Percentiles rank a stretch among this genome's conserved stretches.
These are phyloP conservation scores for Oegoconia quadripuncta DNA, from an alignment of 2,888 invertebrate species.

Conservation along the genomic window DNA sequence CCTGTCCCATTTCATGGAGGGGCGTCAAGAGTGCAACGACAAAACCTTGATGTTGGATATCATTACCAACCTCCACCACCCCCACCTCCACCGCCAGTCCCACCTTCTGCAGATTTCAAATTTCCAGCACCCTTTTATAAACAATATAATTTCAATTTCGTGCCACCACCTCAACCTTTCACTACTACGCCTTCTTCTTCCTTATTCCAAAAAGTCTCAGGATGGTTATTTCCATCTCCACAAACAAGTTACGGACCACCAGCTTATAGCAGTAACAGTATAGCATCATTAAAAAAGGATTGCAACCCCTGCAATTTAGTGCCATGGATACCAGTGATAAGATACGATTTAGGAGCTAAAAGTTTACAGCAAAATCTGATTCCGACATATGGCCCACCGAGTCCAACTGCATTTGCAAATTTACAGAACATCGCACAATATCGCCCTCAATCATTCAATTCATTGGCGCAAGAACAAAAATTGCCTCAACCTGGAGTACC, in stretches of 20 bases:
- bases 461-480: constrained; percentile 32
- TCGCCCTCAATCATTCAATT: constrained; percentile 43
- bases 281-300: constrained; percentile 68
- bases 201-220: constrained; percentile 79
- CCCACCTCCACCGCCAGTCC: constrained; percentile 35
- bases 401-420: constrained; percentile 52
- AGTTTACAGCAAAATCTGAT: constrained; percentile 44
- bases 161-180: constrained; percentile 66
- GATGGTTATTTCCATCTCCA: constrained; percentile 80
- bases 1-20: constrained; percentile 66
- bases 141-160: constrained; percentile 69
- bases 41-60: constrained; percentile 53
- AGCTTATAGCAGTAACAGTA: constrained; percentile 34
- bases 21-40: constrained; percentile 48
- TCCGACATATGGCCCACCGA: constrained; percentile 65
- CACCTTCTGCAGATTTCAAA: constrained; percentile 50
- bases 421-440: constrained; percentile 40
- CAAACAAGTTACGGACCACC: constrained; percentile 46
- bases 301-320: constrained; percentile 89
- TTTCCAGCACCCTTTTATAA: constrained; percentile 70
- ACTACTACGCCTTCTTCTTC: constrained; percentile 67
- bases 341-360: constrained; percentile 64
- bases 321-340: constrained; percentile 89
- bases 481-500: constrained; percentile 42
- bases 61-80: constrained; percentile 50